phyloP scores from a whole-genome alignment of 1,140 invertebrate genomes.

The Odontomachus brunneus region DNA sequence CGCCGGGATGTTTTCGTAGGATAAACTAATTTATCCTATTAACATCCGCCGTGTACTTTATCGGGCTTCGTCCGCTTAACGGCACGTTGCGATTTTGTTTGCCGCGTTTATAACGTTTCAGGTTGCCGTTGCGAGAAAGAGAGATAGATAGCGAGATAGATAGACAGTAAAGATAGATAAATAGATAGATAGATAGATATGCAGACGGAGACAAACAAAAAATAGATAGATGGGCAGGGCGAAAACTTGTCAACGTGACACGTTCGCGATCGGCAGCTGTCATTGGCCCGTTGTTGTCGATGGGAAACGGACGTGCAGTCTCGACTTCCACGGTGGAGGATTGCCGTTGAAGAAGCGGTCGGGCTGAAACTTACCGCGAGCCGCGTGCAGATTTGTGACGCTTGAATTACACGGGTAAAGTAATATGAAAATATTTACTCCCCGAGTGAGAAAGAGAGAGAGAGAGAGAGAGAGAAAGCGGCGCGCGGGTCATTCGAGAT shows the following conservation, averaged over 20 bases:
- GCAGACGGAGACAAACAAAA: too few relatives aligned
- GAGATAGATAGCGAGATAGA: not conserved
- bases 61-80: slow-evolving; percentile 10
- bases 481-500: slow-evolving; percentile 82
- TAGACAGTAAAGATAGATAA: not conserved
- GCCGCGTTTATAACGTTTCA: slow-evolving; percentile 51
- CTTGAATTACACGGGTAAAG: slow-evolving; percentile 82
- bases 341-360: not conserved
- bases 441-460: too few relatives aligned
- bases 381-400: slow-evolving; percentile 74
- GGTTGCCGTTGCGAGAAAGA: slow-evolving; percentile 42
- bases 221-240: too few relatives aligned
- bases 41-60: slow-evolving; percentile 68
- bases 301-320: slow-evolving; percentile 4
- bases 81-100: slow-evolving; percentile 55
- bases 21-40: slow-evolving; percentile 74
- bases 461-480: too few relatives aligned
- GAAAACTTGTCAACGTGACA: not conserved
- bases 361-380: slow-evolving; percentile 35
- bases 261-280: not conserved
- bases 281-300: not conserved
- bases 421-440: slow-evolving; percentile 85
- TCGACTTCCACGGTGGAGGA: not conserved
- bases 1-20: slow-evolving; percentile 61
- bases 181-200: not conserved